Base-by-base conservation (phyloP, 2,888 invertebrate species). In the Elysia crispata region DNA sequence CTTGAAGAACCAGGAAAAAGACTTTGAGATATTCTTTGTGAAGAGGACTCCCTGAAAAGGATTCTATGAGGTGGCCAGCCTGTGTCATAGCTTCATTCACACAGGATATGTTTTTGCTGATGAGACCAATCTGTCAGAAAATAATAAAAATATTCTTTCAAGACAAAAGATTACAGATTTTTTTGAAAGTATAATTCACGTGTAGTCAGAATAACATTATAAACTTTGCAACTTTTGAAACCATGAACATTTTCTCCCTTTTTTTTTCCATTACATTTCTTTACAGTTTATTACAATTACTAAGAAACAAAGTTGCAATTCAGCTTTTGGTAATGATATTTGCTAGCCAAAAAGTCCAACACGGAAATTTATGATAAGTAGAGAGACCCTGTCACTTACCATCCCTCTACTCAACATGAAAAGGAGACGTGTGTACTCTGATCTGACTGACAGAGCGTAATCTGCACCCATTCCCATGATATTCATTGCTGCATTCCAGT, bases 341-440 rank as follows among this genome's bases (percentile, higher is more conserved):
- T 41, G 41, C 41, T 41, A 41, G 11, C 41, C 3, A 41, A 41
- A 41, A 41, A n/a, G n/a, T n/a, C n/a, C n/a, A n/a, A n/a, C n/a
- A n/a, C n/a, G n/a, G n/a, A 41, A 41, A 41, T 41, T 41, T 11
- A 41, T 41, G 41, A 41, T 41, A 6, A 41, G 41, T 11, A 41
- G 13, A 33, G n/a, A 49, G 28, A 72, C 20, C 20, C 15, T 20
- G n/a, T 18, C 18, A 57, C 31, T 77, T 92, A 96, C 96, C 98
- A 98, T 98, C 91, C 97, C 98, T 93, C 97, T 96, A 93, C 97
- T 97, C 82, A 99, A 95, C 86, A 98, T 93, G 93, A 99, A 99
- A 84, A 99, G 93, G 79, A 98, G 96, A 92, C 97, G 94, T 0
- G 98, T 96, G 91, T 98, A 98, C 84, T 95, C 95, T 23, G 97